phyloP scores from a whole-genome alignment of 1,140 invertebrate species.

The Leptopilina boulardi region DNA sequence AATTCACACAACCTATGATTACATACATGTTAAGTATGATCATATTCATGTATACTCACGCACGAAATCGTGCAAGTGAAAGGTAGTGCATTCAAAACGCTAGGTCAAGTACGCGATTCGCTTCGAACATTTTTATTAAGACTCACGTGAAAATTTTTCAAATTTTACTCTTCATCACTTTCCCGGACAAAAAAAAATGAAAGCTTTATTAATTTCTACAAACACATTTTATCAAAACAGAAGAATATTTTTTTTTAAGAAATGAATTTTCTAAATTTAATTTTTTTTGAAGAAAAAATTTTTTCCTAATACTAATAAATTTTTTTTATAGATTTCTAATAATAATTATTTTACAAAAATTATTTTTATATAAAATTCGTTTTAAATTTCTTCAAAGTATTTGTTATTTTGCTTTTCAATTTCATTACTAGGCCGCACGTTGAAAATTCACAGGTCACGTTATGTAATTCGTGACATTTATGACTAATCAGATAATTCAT shows the following conservation, averaged over 20 bases:
- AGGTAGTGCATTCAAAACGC: slow-evolving; percentile 56
- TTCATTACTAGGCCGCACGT: not conserved
- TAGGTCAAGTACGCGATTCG: slow-evolving; percentile 60
- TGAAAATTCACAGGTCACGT: not conserved
- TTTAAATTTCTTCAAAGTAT: too few species aligned
- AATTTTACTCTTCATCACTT: not conserved
- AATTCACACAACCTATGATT: not conserved
- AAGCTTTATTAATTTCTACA: too few species aligned
- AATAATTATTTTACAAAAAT: too few species aligned
- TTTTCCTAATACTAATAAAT: too few species aligned
- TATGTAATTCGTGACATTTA: slow-evolving; percentile 1
- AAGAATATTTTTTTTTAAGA: too few species aligned
- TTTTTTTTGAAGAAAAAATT: too few species aligned
- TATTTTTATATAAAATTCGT: too few species aligned
- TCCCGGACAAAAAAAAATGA: not conserved
- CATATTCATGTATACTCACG: slow-evolving; percentile 36
- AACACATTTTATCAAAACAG: too few species aligned
- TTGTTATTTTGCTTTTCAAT: too few species aligned
- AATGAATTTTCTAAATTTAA: too few species aligned
- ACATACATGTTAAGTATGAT: slow-evolving; percentile 7
- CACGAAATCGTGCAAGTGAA: slow-evolving; percentile 55
- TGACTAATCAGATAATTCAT: slow-evolving; percentile 3
- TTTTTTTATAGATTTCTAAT: too few species aligned
- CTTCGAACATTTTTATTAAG: slow-evolving; percentile 26
- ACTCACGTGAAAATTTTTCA: not conserved